Evolutionary conservation across 2,797 vertebrate genomes (phyloP), one percentile per base, ranked within the genome.

Genomic region (Microchirus variegatus): DNA sequence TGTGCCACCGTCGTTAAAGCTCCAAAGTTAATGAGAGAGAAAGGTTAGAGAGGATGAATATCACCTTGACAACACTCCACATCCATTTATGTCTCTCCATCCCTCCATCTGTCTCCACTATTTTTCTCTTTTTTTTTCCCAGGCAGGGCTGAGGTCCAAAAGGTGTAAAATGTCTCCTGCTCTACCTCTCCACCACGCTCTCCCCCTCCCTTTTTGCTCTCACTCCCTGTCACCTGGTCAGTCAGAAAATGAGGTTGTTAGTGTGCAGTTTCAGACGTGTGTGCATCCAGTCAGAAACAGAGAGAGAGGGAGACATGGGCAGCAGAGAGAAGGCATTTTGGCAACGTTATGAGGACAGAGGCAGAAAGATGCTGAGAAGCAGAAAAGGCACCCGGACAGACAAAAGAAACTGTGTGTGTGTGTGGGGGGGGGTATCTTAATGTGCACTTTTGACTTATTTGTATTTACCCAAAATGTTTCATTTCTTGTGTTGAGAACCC

Each of bases 11-110:
- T 87, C 72, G 57, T 89, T 87, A 87, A 86, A 85, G 74, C 82
- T 74, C 68, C 76, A 80, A 83, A 88, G 76, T 90, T 92, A 92
- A 92, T 90, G 85, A 90, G 87, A 87, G 76, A 71, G 73, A 89
- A 85, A 89, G 81, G 87, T 89, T 85, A 85, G 78, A 84, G 77
- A 75, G 67, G 77, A 83, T 78, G 81, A 78, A 80, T 74, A 83
- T 90, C 87, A 90, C 87, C 88, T 82, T 92, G 87, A 87, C 84
- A 87, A 84, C 81, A 67, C 77, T 83, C 72, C 18, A 35, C 76
- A 73, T 67, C 82, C 83, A 82, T 83, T 88, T 84, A 82, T 78
- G 63, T 76, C 66, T 70, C 68, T 67, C 70, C 51, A 77, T 81
- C 69, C 62, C 55, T 76, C 85, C 83, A 81, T 87, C 86, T 83